A percentile compares a stretch with the other conserved stretches of the same genome.
phyloP scores from a whole-genome alignment of 2,113 vertebrate species.

The Boleophthalmus pectinirostris region DNA sequence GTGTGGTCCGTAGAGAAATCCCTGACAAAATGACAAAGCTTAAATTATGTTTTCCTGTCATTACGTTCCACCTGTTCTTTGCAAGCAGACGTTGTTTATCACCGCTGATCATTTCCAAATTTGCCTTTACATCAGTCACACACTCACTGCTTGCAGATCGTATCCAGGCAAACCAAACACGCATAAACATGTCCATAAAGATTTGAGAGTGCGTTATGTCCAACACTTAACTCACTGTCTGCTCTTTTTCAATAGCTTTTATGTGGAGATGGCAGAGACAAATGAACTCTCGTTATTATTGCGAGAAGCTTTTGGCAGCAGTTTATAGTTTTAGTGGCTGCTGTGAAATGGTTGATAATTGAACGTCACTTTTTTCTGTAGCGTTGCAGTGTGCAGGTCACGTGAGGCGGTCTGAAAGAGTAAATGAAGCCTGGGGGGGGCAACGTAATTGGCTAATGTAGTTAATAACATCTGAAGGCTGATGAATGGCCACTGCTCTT shows the following conservation, averaged over 20 bases:
- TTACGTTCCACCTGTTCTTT: constrained; percentile 16
- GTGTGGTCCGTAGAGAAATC: constrained; percentile 22
- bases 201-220: constrained; percentile 3
- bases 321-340: constrained; percentile 37
- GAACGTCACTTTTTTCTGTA: constrained; percentile 57
- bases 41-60: constrained; percentile 30
- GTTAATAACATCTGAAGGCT: constrained; percentile 77
- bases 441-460: constrained; percentile 74
- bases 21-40: constrained; percentile 23
- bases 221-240: constrained; percentile 1
- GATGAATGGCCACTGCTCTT: constrained; percentile 71
- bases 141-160: background rate
- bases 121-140: constrained; percentile 9
- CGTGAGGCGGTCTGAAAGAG: constrained; percentile 57
- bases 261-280: constrained; percentile 20
- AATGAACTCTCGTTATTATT: constrained; percentile 39
- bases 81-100: constrained; percentile 6
- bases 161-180: constrained; percentile 18
- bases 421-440: constrained; percentile 63
- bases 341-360: constrained; percentile 48
- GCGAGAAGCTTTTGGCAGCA: constrained; percentile 39
- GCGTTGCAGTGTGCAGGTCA: constrained; percentile 61
- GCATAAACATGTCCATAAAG: constrained; percentile 9
- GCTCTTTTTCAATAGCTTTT: constrained; percentile 1
- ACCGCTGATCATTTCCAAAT: constrained; percentile 7